Evolutionary conservation across 2,113 vertebrate species (phyloP).

Genomic region (Microtus richardsoni): DNA sequence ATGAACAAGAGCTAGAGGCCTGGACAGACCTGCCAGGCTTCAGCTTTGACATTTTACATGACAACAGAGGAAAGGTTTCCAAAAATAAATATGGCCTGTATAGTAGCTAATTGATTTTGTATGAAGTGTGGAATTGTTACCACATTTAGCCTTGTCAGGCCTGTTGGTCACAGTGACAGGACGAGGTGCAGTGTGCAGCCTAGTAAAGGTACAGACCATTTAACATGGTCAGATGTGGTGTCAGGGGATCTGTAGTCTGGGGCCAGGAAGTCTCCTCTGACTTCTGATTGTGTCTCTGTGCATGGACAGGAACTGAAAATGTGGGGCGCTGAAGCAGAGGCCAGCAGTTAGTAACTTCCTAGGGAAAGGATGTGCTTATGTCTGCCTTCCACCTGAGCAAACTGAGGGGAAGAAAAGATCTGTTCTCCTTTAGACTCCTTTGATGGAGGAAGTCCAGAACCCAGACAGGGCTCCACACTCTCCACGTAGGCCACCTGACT

Average conservation of each 20-base stretch:
- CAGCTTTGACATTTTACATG: slow-evolving; percentile 24
- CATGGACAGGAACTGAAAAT: not conserved
- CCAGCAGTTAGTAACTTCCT: not conserved
- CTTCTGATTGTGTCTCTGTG: not conserved
- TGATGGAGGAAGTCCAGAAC: not conserved
- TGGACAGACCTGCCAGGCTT: not conserved
- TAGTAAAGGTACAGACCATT: not conserved
- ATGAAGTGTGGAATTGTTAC: not conserved
- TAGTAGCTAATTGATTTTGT: not conserved
- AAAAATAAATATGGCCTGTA: slow-evolving; percentile 5
- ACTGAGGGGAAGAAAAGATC: not conserved
- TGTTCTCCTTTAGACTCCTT: not conserved
- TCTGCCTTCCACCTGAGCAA: not conserved
- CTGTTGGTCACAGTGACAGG: slow-evolving; percentile 13
- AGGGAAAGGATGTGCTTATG: too few species aligned
- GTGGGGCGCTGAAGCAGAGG: not conserved
- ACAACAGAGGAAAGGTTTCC: slow-evolving; percentile 15
- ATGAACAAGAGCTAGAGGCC: not conserved
- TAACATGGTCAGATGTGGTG: too few species aligned
- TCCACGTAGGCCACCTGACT: not conserved
- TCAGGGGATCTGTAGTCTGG: not conserved
- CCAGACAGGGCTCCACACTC: not conserved
- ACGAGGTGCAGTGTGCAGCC: not conserved
- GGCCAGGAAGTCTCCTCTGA: not conserved
- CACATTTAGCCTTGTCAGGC: not conserved